These are phyloP conservation scores for Tridacna gigas DNA, from an alignment of 2,888 invertebrate genomes.

Conservation along the genomic window DNA sequence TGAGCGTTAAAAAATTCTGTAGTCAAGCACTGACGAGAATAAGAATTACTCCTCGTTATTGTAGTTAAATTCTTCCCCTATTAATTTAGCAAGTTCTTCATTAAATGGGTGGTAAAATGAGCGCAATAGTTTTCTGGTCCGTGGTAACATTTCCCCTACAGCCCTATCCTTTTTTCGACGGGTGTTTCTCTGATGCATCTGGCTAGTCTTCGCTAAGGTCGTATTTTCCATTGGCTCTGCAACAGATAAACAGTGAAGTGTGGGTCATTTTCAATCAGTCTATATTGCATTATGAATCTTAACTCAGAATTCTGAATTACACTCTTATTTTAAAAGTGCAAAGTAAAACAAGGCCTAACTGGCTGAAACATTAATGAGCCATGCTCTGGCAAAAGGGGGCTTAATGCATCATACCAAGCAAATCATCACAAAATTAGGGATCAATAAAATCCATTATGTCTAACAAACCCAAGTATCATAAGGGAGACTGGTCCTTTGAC, in stretches of 20 bases:
- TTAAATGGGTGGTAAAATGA: slow-evolving; percentile 57
- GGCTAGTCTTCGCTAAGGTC: background rate
- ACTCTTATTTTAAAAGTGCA: too few relatives aligned
- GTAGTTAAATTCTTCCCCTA: slow-evolving; percentile 51
- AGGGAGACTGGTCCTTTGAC: too few relatives aligned
- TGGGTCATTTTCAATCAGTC: background rate
- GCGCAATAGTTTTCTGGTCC: slow-evolving; percentile 48
- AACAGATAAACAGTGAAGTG: background rate
- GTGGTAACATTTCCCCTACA: slow-evolving; percentile 57
- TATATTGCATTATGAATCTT: background rate
- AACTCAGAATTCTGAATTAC: background rate
- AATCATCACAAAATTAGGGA: too few relatives aligned
- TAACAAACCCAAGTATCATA: too few relatives aligned
- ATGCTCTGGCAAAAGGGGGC: too few relatives aligned
- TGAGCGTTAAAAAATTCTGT: too few relatives aligned
- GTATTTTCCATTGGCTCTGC: background rate
- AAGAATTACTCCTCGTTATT: slow-evolving; percentile 19
- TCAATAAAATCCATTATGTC: too few relatives aligned
- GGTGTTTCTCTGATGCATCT: background rate
- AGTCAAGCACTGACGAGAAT: too few relatives aligned
- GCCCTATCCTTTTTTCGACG: slow-evolving; percentile 38
- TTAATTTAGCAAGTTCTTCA: slow-evolving; percentile 42
- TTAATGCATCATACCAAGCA: too few relatives aligned
- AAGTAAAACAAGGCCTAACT: too few relatives aligned
- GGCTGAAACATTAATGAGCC: too few relatives aligned